phyloP scores from a whole-genome alignment of 2,113 vertebrate genomes.

The Rattus norvegicus region DNA sequence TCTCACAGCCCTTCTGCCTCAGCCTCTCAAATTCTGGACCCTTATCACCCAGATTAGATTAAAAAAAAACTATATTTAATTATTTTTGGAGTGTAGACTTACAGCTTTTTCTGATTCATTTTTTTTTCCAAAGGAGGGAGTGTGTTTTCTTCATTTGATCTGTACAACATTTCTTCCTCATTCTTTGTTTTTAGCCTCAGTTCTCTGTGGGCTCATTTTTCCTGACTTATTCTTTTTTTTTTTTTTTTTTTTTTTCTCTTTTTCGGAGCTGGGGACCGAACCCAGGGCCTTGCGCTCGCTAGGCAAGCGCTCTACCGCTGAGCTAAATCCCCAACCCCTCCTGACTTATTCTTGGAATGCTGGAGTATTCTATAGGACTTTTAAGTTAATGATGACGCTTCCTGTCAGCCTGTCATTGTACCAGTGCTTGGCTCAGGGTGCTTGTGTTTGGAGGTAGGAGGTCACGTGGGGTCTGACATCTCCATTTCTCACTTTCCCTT shows the following conservation, averaged over 20 bases:
- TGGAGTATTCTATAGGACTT: not conserved
- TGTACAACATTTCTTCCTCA: not conserved
- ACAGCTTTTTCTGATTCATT: not conserved
- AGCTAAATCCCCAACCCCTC: too few species aligned
- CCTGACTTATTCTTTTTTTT: not conserved
- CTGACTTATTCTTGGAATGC: not conserved
- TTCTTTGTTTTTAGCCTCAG: not conserved
- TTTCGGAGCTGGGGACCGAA: too few species aligned
- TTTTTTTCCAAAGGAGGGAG: not conserved
- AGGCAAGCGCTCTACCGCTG: too few species aligned
- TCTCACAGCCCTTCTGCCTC: too few species aligned
- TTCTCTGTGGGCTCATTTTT: not conserved
- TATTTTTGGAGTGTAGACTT: not conserved
- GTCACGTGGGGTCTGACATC: too few species aligned
- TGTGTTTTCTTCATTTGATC: not conserved
- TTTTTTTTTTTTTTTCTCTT: too few species aligned
- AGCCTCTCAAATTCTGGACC: not conserved
- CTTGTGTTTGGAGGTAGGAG: not conserved
- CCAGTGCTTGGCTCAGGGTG: not conserved
- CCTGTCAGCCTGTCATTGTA: not conserved
- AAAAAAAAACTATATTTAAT: not conserved
- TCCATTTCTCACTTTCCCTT: not conserved
- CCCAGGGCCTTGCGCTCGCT: too few species aligned
- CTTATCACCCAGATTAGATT: not conserved
- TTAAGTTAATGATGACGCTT: not conserved